Base-by-base conservation (phyloP, 2,113 vertebrate genomes). In the Pseudois nayaur region DNA sequence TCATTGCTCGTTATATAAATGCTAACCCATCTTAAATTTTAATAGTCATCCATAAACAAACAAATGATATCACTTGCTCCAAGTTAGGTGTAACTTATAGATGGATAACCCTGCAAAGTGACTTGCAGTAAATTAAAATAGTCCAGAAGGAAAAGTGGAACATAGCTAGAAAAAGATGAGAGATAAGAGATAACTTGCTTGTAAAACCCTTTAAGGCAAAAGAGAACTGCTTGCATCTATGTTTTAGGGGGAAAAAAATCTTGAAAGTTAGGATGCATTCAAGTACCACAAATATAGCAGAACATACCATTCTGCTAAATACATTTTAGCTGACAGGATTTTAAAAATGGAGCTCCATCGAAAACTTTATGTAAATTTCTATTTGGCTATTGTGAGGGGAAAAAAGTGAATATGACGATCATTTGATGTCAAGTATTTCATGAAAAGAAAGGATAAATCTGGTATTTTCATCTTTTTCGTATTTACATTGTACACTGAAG, bases 1-100 rank as follows among this genome's bases (percentile, higher is more conserved):
- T 92, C n/a, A 87, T 6, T 84, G 29, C 25, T 92, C 95, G 83
- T 96, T 90, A 81, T 45, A 52, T 79, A 93, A 82, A 71, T 67
- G 50, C 14, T 76, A 97, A 88, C 13, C 57, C 36, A 52, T 57
- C 92, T 92, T 40, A 87, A 84, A 96, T 92, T 93, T 97, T 94
- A 92, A 94, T 67, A 94, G 36, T 31, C n/a, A 83, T 5, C 48
- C 25, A 71, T 29, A 43, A 86, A 96, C 52, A 96, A 93, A 83
- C 13, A 90, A 95, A 84, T 31, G 23, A 13, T 29, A 83, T 33
- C 36, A 59, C 25, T 88, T 79, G n/a, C 71, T 95, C 76, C 57
- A 91, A 93, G n/a, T 85, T 50, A 86, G 21, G 31, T 89, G 0
- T 84, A 94, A 87, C 29, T 92, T 94, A 89, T 1, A 93, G 31